Percentiles rank a stretch among this genome's conserved stretches.
Evolutionary conservation across 2,888 invertebrate species (phyloP).

Genomic region (Morpho achilles): DNA sequence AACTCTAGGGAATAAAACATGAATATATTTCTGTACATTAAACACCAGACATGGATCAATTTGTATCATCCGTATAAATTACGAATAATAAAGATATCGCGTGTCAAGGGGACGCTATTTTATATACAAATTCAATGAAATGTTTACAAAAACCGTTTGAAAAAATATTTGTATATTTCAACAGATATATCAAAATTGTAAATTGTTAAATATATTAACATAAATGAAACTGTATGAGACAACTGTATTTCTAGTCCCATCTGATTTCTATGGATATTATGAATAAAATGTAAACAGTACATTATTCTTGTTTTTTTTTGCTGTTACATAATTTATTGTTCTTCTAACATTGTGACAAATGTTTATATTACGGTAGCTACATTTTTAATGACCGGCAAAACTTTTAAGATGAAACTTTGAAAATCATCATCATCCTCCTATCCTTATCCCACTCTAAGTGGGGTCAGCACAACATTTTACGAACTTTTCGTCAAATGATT

Average conservation of each 20-base stretch:
- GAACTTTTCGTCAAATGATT: too few species aligned
- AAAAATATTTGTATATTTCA: conserved; percentile 16
- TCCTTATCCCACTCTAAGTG: too few species aligned
- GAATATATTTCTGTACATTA: neutral
- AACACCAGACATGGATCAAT: neutral
- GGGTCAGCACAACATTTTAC: too few species aligned
- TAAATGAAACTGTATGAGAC: neutral
- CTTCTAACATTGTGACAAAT: too few species aligned
- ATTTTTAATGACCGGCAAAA: too few species aligned
- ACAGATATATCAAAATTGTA: conserved; percentile 1
- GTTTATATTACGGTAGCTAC: too few species aligned
- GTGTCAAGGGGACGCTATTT: conserved; percentile 22
- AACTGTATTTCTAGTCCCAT: neutral
- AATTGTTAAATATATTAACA: conserved; percentile 1
- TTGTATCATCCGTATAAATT: conserved; percentile 11
- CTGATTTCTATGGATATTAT: neutral
- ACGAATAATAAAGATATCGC: conserved; percentile 18
- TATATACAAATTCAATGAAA: conserved; percentile 20
- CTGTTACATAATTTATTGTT: too few species aligned
- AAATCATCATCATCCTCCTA: too few species aligned
- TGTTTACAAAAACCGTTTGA: conserved; percentile 22
- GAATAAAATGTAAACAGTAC: too few species aligned
- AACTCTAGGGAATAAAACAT: neutral
- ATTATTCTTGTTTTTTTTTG: too few species aligned
- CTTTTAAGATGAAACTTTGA: too few species aligned